Evolutionary conservation across 1,140 invertebrate species (phyloP), one percentile per base, ranked within the genome.

Genomic region (Oryzaephilus surinamensis): DNA sequence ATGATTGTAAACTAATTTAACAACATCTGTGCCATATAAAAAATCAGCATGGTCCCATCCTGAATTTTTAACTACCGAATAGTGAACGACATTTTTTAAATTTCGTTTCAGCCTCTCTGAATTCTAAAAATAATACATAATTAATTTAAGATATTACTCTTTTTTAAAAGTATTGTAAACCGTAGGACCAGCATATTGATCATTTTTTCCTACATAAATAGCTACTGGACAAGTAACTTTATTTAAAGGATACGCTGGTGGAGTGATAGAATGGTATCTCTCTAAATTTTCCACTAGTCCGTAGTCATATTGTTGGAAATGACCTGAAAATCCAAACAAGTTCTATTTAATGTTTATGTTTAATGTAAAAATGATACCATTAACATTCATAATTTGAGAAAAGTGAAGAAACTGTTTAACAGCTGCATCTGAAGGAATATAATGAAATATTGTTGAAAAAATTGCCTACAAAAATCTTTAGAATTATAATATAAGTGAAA

Each of bases 191-290:
- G 39, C 69, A 3, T 87, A 54, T 63, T 72, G 77, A 59, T 88
- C 85, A 42, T 84, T 81, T 17, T 71, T 66, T 3, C 73, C 73
- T 51, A 77, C 83, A 54, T 78, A 76, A 13, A 85, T 57, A 26
- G 72, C 74, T 1, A 79, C 65, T 2, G 82, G 81, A 7, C 76
- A 64, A 20, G 60, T 67, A 1, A 84, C 69, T 27, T 74, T 71
- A 10, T 52, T 63, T 1, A 81, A 46, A 38, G 74, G 61, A 50
- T 80, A 80, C 10, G 62, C 46, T n/a, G 76, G 74, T 15, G 76
- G 72, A 15, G 44, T 58, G 1, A 53, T 33, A 45, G 62, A 48
- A 18, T 69, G 67, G 51, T 79, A 77, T 15, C 66, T 60, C 20
- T 60, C 45, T 12, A 68, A 49, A 55, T 79, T 78, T 17, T 54